Base-by-base conservation (phyloP, 2,113 vertebrate species). In the Emydura subglobosa region DNA sequence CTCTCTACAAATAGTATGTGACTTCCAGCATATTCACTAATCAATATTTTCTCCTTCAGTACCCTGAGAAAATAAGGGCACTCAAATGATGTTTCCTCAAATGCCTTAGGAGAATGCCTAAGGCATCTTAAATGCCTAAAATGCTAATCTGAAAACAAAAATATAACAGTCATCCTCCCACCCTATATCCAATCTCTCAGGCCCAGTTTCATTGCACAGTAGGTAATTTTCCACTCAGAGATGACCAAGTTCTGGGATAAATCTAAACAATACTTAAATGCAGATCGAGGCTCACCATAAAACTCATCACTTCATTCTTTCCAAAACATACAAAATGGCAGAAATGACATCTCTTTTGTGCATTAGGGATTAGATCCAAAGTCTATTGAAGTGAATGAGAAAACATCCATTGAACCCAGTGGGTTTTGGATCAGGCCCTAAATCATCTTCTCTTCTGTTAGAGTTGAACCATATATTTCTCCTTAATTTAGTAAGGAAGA, bases 41-140 rank as follows among this genome's bases (percentile, higher is more conserved):
- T 97, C 97, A 97, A 96, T 97, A 97, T 96, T 97, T 98, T 98
- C 97, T 98, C 93, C 97, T 97, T 97, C 95, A 98, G 96, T 92
- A 97, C 93, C 74, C 91, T 92, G 83, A 96, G 96, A 97, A 97
- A 98, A 97, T 97, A 97, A 97, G 87, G 83, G 82, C 82, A 95
- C 97, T 97, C 88, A 97, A 96, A 96, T 94, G 92, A 95, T 89
- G 88, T 74, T 86, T 95, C 84, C 83, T 94, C 97, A 97, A 96
- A 97, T 93, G 95, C 88, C 95, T 96, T 54, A 91, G 91, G 82
- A 96, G 92, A 95, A 96, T 90, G 96, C 89, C 93, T 97, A 76
- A 94, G 87, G 93, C 89, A 92, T 97, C 92, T 96, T 91, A 82
- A 96, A 88, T 92, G 79, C 79, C 68, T 92, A 95, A 97, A 95